Evolutionary conservation across 2,888 invertebrate genomes (phyloP), one percentile per base, ranked within the genome.

Genomic region (Campopleginae sp.): DNA sequence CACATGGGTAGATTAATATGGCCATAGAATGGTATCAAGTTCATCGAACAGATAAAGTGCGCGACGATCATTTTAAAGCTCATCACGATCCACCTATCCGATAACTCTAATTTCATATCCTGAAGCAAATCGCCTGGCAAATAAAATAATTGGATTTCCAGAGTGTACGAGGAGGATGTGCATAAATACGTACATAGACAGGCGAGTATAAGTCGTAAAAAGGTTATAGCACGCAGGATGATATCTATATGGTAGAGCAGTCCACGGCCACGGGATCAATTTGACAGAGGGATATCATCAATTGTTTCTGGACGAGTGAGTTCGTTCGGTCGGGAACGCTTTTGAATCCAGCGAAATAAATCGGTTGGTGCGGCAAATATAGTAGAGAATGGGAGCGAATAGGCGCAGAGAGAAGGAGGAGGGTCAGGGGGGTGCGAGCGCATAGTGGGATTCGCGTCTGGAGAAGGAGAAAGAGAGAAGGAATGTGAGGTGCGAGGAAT

Each of bases 281-380:
- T 86, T 84, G 76, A 81, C 81, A 79, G 44, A 44, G 51, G 51
- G 81, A 82, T 81, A 86, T 82, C 78, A 86, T 76, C 83, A 83
- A 84, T 86, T 84, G 81, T 84, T 84, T 86, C 82, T 76, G 82
- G 81, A 82, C 82, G 82, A 83, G 83, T 68, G 78, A 78, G 58
- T 42, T 78, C 46, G 72, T 38, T 84, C 61, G 54, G 33, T 77
- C 75, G 70, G 68, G 66, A 80, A 70, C 78, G 81, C 79, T 81
- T 84, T 84, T 76, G 86, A 84, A 81, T 86, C 82, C 79, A 44
- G 58, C 71, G 75, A 82, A 84, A 86, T 86, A 86, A 86, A 86
- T 86, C 82, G 82, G 66, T 79, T 33, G 72, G 19, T 66, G 79
- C 77, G 23, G 71, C 72, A 51, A 61, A 75, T 74, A 79, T 51